Conservation (phyloP, 1,140 invertebrate genomes). For the Lepidurus arcticus region DNA sequence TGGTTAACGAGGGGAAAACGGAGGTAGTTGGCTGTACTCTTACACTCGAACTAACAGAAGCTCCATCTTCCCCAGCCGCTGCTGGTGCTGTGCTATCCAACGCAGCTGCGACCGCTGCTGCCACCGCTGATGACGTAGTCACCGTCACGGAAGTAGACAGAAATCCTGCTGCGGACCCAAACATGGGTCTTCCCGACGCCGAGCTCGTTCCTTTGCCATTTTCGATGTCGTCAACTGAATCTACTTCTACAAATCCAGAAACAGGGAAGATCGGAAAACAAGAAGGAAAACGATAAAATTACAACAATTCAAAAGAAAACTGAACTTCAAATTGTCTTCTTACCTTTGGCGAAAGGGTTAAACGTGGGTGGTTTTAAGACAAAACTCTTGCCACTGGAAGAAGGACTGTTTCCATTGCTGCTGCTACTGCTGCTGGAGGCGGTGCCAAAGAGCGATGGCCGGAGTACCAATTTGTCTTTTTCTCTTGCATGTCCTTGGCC, state of each 20-base stretch:
- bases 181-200: background rate
- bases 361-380: slow-evolving; percentile 31
- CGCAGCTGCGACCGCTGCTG: background rate
- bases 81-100: slow-evolving; percentile 29
- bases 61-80: slow-evolving; percentile 30
- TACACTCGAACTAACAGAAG: background rate
- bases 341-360: slow-evolving; percentile 29
- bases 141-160: slow-evolving; percentile 17
- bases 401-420: background rate
- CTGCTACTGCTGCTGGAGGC: background rate
- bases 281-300: background rate
- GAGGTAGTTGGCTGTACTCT: slow-evolving; percentile 22
- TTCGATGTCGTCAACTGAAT: background rate
- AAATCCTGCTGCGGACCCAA: slow-evolving; percentile 16
- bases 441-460: slow-evolving; percentile 28
- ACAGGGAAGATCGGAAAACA: background rate
- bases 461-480: slow-evolving; percentile 25
- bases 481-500: slow-evolving; percentile 3
- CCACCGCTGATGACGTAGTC: slow-evolving; percentile 4
- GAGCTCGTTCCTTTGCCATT: background rate
- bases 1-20: slow-evolving; percentile 17
- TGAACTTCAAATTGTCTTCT: background rate
- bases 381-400: background rate
- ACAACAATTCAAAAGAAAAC: background rate
- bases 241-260: background rate